A percentile compares a stretch with the other conserved stretches of the same genome.
Evolutionary conservation across 2,888 invertebrate species (phyloP).

Genomic region (Oxystoma pomonae): DNA sequence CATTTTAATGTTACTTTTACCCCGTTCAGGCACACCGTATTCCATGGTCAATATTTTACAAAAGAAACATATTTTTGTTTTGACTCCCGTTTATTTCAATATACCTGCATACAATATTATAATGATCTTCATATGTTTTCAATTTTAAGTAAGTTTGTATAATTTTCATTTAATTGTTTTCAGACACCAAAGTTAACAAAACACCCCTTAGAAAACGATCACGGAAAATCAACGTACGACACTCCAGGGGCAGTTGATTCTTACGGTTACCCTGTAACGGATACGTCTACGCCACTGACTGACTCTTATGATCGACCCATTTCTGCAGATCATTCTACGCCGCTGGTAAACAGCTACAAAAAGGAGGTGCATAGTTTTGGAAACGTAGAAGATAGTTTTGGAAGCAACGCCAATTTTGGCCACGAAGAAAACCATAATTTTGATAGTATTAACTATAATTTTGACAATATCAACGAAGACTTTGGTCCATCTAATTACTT

Average conservation of each 20-base stretch:
- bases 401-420: not conserved
- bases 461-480: not conserved
- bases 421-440: not conserved
- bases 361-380: not conserved
- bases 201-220: conserved; percentile 22
- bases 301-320: not conserved
- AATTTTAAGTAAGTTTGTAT: too few species aligned
- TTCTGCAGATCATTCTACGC: not conserved
- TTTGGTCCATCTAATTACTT: too few species aligned
- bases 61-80: too few species aligned
- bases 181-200: conserved; percentile 19
- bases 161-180: too few species aligned
- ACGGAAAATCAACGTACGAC: conserved; percentile 19
- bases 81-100: too few species aligned
- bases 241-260: conserved; percentile 23
- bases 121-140: too few species aligned
- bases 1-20: too few species aligned
- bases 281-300: not conserved
- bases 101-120: too few species aligned
- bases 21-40: too few species aligned
- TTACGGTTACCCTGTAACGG: conserved; percentile 18
- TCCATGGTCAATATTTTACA: too few species aligned
- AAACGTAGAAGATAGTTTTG: not conserved
- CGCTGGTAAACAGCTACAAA: not conserved
- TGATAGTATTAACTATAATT: not conserved